Base-by-base conservation (phyloP, 2,888 invertebrate species). In the Acronicta aceris region DNA sequence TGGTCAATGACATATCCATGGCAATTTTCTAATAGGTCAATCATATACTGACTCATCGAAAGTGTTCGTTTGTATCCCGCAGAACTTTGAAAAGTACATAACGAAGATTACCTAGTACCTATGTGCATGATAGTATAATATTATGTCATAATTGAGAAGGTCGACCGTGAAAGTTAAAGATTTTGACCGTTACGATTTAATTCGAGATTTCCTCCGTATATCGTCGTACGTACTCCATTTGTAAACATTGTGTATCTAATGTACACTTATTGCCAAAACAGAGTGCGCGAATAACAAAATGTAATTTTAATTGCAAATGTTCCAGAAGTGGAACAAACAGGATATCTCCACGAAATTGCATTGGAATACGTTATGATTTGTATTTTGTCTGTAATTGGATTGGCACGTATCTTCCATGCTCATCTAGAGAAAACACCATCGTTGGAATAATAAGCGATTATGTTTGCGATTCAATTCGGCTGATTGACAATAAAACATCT, bases 231-330 rank as follows among this genome's bases (percentile, higher is more conserved):
- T 16, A 50, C 15, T 27, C 21, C 16, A 47, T 57, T 53, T 46
- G 46, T 57, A 53, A 62, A 60, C 41, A 59, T 27, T 66, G 33
- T 65, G 38, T 52, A 38, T 54, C 8, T 48, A n/a, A n/a, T 4
- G 21, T 21, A 30, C 33, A 33, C 48, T 49, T 15, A 36, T 42
- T 49, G 43, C n/a, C 45, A 46, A 66, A 64, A 55, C 33, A 16
- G 17, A 40, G 41, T 53, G 50, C 16, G 48, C 12, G 51, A 43
- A 64, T 16, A 41, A 54, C 17, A 41, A 33, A 25, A 66, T 51
- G 52, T 56, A 45, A 74, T 76, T 66, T 65, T 53, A 78, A 74
- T 79, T 76, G 69, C 58, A 79, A 76, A 79, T 79, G 36, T 59
- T 45, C 33, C 40, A 58, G 47, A 78, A 72, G 30, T 71, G 71